Conservation (phyloP, 2,113 vertebrate genomes). For the western clawed frog (Xenopus tropicalis) region UCB_Xtro_10.0 CM004446.2:73382001-73382500, state of each 20-base stretch:
- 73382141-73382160: slow-evolving; percentile 20
- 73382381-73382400: not conserved
- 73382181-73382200: not conserved
- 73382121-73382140: not conserved
- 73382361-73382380: not conserved
- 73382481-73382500: slow-evolving; percentile 13
- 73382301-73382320: not conserved
- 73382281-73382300: too few relatives aligned
- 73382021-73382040: not conserved
- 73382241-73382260: slow-evolving; percentile 8
- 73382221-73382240: slow-evolving; percentile 17
- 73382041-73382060: not conserved
- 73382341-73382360: too few relatives aligned
- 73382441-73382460: slow-evolving; percentile 2
- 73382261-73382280: not conserved
- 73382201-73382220: slow-evolving; percentile 6
- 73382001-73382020: too few relatives aligned
- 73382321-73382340: not conserved
- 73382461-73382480: slow-evolving; percentile 12
- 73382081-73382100: not conserved
- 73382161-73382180: slow-evolving; percentile 10
- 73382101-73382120: not conserved
- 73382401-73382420: slow-evolving; percentile 7
- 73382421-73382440: not conserved
- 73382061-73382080: not conserved